phyloP scores from a whole-genome alignment of 2,888 invertebrate genomes.

The Chelonus formosanus region DNA sequence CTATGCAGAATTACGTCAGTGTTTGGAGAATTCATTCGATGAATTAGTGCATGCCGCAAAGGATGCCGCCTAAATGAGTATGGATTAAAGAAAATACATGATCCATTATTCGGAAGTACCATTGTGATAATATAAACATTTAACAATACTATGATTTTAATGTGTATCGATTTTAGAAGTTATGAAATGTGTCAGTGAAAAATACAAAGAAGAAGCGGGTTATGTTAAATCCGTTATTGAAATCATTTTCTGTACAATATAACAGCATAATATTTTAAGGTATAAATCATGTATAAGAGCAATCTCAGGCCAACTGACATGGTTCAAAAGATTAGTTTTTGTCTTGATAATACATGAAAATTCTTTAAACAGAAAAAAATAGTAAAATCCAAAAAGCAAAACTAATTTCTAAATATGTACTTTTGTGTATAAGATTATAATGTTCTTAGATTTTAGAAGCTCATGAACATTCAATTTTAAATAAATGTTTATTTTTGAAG shows the following conservation, averaged over 20 bases:
- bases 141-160: conserved; percentile 57
- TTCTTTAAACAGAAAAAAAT: too few relatives aligned
- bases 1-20: conserved; percentile 94
- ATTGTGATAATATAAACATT: conserved; percentile 62
- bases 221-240: too few relatives aligned
- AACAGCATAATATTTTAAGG: too few relatives aligned
- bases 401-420: too few relatives aligned
- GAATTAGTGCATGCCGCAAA: conserved; percentile 75
- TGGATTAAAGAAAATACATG: conserved; percentile 13
- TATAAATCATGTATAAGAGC: too few relatives aligned
- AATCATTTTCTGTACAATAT: too few relatives aligned
- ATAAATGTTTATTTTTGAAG: conserved; percentile 65
- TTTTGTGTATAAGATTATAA: conserved; percentile 55
- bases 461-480: conserved; percentile 64
- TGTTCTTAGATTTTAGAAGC: conserved; percentile 47
- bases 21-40: conserved; percentile 90
- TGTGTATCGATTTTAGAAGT: conserved; percentile 27
- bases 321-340: too few relatives aligned
- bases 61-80: conserved; percentile 47
- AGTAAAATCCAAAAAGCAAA: too few relatives aligned
- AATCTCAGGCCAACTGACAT: too few relatives aligned
- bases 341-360: too few relatives aligned
- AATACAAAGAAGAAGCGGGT: conserved; percentile 38
- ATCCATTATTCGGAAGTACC: conserved; percentile 46
- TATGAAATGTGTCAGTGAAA: conserved; percentile 19